Conservation (phyloP, 2,888 invertebrate species). For the Parnassius smintheus region DNA sequence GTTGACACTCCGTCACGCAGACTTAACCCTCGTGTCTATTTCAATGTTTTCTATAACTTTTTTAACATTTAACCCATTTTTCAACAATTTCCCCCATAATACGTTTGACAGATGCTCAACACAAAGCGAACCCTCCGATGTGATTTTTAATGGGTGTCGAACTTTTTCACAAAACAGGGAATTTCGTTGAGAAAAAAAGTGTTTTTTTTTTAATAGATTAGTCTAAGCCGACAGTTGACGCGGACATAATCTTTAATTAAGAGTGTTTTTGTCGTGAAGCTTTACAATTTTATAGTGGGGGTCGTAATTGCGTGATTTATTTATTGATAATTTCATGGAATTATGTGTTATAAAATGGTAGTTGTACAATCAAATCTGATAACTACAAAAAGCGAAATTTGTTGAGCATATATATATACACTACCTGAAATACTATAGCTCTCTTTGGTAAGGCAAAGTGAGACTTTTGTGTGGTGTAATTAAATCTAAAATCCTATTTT, state of each 20-base stretch:
- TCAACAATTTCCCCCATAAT: slow-evolving; percentile 68
- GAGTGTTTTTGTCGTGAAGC: slow-evolving; percentile 66
- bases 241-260: slow-evolving; percentile 80
- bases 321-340: slow-evolving; percentile 58
- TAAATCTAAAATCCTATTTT: no score
- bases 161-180: slow-evolving; percentile 53
- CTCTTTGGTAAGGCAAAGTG: background rate
- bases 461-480: no score
- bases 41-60: slow-evolving; percentile 62
- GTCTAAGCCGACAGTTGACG: slow-evolving; percentile 79
- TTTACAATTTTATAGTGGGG: slow-evolving; percentile 35
- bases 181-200: slow-evolving; percentile 46
- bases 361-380: no score
- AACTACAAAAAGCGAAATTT: no score
- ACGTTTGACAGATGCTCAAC: slow-evolving; percentile 69
- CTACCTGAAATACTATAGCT: background rate
- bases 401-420: no score
- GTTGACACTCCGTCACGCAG: slow-evolving; percentile 43
- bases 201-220: slow-evolving; percentile 54
- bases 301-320: slow-evolving; percentile 65
- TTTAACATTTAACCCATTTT: slow-evolving; percentile 75
- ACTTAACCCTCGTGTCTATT: slow-evolving; percentile 54
- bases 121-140: slow-evolving; percentile 55
- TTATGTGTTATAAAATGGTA: slow-evolving; percentile 18
- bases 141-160: slow-evolving; percentile 75